Evolutionary conservation across 2,113 vertebrate species (phyloP).

Genomic region (Marcusenius ussheri): DNA sequence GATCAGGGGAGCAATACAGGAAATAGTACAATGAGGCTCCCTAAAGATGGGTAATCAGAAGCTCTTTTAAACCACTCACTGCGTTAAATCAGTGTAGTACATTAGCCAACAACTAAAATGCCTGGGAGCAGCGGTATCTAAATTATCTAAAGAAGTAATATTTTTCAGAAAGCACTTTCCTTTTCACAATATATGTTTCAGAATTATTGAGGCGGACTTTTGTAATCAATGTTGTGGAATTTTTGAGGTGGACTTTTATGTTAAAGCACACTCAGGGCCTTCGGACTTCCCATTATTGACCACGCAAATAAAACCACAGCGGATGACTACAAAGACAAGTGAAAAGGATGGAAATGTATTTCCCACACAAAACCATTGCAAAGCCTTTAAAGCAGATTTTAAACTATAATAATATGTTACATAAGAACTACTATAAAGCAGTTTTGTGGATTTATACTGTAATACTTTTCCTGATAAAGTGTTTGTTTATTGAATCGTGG

Average conservation of each 20-base stretch:
- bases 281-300: background rate
- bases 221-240: background rate
- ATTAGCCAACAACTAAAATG: background rate
- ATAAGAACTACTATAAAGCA: background rate
- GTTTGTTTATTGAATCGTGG: background rate
- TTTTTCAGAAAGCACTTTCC: background rate
- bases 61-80: background rate
- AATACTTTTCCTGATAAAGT: background rate
- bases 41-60: background rate
- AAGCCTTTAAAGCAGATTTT: background rate
- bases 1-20: background rate
- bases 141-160: background rate
- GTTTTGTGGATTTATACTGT: background rate
- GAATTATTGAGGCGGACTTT: background rate
- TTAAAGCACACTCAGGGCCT: background rate
- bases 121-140: background rate
- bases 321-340: background rate
- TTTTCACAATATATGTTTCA: background rate
- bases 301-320: background rate
- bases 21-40: background rate
- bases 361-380: background rate
- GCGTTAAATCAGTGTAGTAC: background rate
- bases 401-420: background rate
- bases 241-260: background rate
- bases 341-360: background rate